These are phyloP conservation scores for Oostethus manadensis DNA, from an alignment of 2,113 vertebrate species.

Conservation along the genomic window DNA sequence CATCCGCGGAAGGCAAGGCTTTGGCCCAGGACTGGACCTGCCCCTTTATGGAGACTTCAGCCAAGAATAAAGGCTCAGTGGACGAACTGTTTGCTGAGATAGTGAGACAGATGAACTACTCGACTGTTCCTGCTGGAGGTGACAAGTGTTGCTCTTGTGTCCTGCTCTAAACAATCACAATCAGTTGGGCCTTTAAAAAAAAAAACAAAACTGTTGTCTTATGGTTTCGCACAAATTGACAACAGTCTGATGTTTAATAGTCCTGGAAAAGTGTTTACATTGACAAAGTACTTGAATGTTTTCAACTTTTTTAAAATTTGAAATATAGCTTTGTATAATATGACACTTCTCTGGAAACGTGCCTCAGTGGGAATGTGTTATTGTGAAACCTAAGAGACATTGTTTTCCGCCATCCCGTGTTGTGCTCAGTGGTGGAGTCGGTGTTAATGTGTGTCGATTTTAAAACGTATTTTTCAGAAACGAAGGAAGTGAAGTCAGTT, in stretches of 20 bases:
- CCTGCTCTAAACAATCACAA: slow-evolving; percentile 48
- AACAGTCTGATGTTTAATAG: slow-evolving; percentile 62
- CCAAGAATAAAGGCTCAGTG: slow-evolving; percentile 93
- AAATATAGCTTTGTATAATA: slow-evolving; percentile 57
- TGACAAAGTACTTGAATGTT: slow-evolving; percentile 73
- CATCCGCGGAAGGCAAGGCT: slow-evolving; percentile 87
- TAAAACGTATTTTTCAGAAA: slow-evolving; percentile 8
- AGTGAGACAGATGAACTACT: slow-evolving; percentile 95
- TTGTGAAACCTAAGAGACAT: slow-evolving; percentile 69
- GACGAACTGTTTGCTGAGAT: slow-evolving; percentile 95
- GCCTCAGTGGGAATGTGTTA: slow-evolving; percentile 69
- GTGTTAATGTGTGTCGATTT: slow-evolving; percentile 25
- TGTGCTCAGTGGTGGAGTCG: slow-evolving; percentile 23
- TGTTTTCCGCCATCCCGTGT: slow-evolving; percentile 14
- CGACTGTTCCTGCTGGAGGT: slow-evolving; percentile 83
- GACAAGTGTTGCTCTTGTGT: slow-evolving; percentile 80
- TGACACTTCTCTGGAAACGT: slow-evolving; percentile 70
- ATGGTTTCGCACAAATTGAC: slow-evolving; percentile 62
- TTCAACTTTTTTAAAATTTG: slow-evolving; percentile 45
- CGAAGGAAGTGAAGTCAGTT: background rate
- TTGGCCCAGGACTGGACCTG: slow-evolving; percentile 95
- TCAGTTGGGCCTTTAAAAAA: slow-evolving; percentile 16
- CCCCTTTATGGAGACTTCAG: slow-evolving; percentile 94
- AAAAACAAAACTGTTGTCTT: slow-evolving; percentile 53
- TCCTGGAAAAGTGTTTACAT: slow-evolving; percentile 72